Evolutionary conservation across 2,888 invertebrate species (phyloP).

Genomic region (Eubasilissa splendida): DNA sequence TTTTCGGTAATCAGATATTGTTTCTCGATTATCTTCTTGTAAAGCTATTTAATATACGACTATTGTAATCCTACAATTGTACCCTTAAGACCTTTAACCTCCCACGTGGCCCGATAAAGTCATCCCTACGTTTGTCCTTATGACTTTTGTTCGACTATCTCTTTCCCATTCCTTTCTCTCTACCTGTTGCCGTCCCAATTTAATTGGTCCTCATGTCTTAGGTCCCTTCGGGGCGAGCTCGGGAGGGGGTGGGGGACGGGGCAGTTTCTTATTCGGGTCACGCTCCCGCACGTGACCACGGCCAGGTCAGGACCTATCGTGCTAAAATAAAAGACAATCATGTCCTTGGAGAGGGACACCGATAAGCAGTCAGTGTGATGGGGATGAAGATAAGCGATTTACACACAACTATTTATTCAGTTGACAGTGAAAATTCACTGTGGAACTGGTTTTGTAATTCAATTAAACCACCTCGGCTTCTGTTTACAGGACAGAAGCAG

Average conservation of each 20-base stretch:
- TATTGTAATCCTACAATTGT: too few relatives aligned
- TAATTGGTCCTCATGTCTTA: slow-evolving; percentile 18
- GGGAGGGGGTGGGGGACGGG: neutral
- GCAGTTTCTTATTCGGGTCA: slow-evolving; percentile 29
- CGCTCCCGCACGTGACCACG: slow-evolving; percentile 35
- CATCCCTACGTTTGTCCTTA: neutral
- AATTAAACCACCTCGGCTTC: too few relatives aligned
- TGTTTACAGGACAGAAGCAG: too few relatives aligned
- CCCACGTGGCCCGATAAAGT: too few relatives aligned
- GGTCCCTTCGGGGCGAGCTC: neutral
- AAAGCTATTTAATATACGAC: too few relatives aligned
- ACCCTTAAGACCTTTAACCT: too few relatives aligned
- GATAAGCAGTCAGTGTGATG: neutral
- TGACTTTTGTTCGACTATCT: neutral
- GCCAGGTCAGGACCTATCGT: slow-evolving; percentile 19
- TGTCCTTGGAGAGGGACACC: slow-evolving; percentile 4
- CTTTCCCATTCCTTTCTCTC: neutral
- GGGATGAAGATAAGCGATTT: too few relatives aligned
- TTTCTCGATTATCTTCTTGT: too few relatives aligned
- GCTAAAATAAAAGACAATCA: slow-evolving; percentile 18
- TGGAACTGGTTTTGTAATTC: too few relatives aligned
- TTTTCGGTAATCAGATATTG: too few relatives aligned
- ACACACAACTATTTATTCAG: too few relatives aligned
- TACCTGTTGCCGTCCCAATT: slow-evolving; percentile 29
- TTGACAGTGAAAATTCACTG: too few relatives aligned